Evolutionary conservation across 2,113 vertebrate species (phyloP), one percentile per base, ranked within the genome.

Genomic region (Calidris pygmaea): DNA sequence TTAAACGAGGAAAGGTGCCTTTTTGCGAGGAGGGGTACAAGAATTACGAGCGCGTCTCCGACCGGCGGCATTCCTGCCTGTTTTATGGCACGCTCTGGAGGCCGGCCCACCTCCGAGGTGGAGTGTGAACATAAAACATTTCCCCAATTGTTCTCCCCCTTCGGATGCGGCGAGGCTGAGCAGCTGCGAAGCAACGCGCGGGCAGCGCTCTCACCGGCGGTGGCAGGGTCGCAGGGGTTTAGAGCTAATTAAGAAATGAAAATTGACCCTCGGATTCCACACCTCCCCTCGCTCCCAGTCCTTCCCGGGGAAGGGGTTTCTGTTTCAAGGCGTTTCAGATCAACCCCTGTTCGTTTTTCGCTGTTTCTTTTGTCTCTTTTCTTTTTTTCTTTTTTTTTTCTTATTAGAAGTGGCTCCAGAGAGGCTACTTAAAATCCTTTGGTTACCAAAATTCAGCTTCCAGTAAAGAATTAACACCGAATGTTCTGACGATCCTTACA

Each of bases 61-160:
- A 78, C 62, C 86, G 79, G 59, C 5, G 0, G 66, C 82, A 58
- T 81, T 86, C 70, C 91, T 85, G 91, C 77, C 66, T 89, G 74
- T 65, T 93, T 76, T 85, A 63, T 24, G 12, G 82, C 79, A 35
- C 20, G 4, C 52, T 72, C 60, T 70, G 91, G 41, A 50, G 19
- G 20, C 76, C 1, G 32, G 65, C 77, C 86, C 66, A 81, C 68
- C 90, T 74, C 85, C 1, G 3, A 93, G 87, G 89, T 88, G 88
- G 62, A 55, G 84, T 91, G 93, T 91, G 94, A 95, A 94, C 95
- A 96, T 55, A 93, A 95, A 96, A 75, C 93, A 90, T 87, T 68
- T 77, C 62, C 93, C 87, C 41, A 0, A 0, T 55, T 60, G 78
- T 76, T 77, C 48, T 50, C 58, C 62, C 70, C 0, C 0, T 52